Percentiles rank a stretch among this genome's conserved stretches.
Evolutionary conservation across 2,113 vertebrate species (phyloP).

Genomic region (Epinephelus fuscoguttatus): DNA sequence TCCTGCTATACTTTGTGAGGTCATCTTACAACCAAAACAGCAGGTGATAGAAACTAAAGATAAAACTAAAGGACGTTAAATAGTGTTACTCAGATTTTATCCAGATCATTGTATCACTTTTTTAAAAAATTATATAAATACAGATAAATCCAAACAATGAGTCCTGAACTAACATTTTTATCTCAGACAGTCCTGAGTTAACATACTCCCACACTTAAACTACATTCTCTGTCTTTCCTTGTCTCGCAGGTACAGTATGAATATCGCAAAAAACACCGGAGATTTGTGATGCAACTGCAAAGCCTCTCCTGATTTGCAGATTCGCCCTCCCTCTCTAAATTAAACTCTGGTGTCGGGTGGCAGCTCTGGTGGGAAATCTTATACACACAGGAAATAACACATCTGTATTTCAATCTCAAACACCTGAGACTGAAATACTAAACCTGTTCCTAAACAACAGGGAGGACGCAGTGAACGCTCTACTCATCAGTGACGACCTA

Average conservation of each 20-base stretch:
- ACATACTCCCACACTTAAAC: slow-evolving; percentile 22
- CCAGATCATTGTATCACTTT: background rate
- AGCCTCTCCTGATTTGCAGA: slow-evolving; percentile 33
- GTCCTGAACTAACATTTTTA: background rate
- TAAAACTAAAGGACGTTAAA: background rate
- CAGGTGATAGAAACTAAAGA: too few relatives aligned
- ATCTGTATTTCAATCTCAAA: slow-evolving; percentile 8
- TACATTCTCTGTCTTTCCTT: slow-evolving; percentile 1
- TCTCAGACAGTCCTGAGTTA: slow-evolving; percentile 26
- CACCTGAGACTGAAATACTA: slow-evolving; percentile 19
- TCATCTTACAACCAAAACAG: too few relatives aligned
- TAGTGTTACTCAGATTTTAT: slow-evolving; percentile 9
- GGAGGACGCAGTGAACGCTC: background rate
- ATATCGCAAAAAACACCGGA: slow-evolving; percentile 3
- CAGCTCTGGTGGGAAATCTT: slow-evolving; percentile 32
- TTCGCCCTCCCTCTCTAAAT: slow-evolving; percentile 28
- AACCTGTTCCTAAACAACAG: background rate
- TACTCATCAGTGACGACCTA: background rate
- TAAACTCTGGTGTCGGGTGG: slow-evolving; percentile 26
- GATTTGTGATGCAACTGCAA: slow-evolving; percentile 31
- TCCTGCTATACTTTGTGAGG: too few relatives aligned
- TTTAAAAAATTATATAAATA: background rate
- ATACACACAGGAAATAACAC: slow-evolving; percentile 32
- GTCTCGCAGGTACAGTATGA: slow-evolving; percentile 12
- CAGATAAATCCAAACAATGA: background rate